Evolutionary conservation across 2,888 invertebrate species (phyloP).

Genomic region (Pegoplata infirma): DNA sequence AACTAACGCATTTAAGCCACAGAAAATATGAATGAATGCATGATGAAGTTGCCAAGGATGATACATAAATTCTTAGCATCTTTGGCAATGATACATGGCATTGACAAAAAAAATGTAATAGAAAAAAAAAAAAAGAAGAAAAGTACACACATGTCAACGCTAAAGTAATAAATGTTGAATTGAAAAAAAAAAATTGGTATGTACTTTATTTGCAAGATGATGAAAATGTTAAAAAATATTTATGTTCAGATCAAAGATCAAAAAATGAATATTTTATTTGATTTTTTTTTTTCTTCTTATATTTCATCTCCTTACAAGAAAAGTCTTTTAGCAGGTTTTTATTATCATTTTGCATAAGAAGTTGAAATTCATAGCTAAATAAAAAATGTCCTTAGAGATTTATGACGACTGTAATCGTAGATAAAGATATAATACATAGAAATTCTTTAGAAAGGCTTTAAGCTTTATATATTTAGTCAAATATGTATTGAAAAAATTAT

Average conservation of each 20-base stretch:
- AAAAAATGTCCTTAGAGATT: constrained; percentile 58
- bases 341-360: neutral
- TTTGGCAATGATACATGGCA: constrained; percentile 59
- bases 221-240: constrained; percentile 67
- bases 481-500: constrained; percentile 14
- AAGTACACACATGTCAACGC: neutral
- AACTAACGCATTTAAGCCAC: constrained; percentile 48
- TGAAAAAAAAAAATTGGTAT: neutral
- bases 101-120: constrained; percentile 7
- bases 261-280: constrained; percentile 76
- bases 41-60: constrained; percentile 60
- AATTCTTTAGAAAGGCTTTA: constrained; percentile 48
- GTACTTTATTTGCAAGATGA: neutral
- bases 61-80: constrained; percentile 44
- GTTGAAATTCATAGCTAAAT: constrained; percentile 1
- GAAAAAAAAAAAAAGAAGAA: neutral
- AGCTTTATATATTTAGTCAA: constrained; percentile 2
- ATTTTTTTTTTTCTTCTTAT: constrained; percentile 66
- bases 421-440: constrained; percentile 29
- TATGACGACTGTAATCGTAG: constrained; percentile 50
- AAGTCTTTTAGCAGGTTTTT: constrained; percentile 72
- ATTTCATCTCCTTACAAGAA: constrained; percentile 66
- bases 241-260: constrained; percentile 76
- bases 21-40: constrained; percentile 37
- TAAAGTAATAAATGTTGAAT: neutral